Evolutionary conservation across 2,797 vertebrate genomes (phyloP), one percentile per base, ranked within the genome.

Genomic region (Clarias pachynema): DNA sequence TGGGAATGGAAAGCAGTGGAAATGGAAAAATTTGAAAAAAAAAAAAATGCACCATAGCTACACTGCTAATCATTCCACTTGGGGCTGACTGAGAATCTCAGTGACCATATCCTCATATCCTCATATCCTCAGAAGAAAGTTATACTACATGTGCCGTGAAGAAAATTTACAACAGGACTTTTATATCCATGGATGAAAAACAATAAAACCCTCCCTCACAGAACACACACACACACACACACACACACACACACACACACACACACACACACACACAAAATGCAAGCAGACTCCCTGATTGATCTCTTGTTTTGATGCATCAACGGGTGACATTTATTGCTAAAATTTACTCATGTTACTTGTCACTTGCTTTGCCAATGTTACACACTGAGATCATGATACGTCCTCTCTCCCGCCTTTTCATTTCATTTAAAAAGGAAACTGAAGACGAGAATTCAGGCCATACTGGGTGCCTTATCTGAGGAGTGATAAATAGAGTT

Each of bases 401-500:
- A 63, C 70, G 65, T 18, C 49, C 49, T 34, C 10, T 59, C 29
- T 59, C 57, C 22, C 53, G n/a, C 29, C 78, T 66, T 14, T 20
- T 49, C 22, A 62, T 22, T 26, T 44, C 22, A 62, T 79, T 63
- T 80, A 16, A 44, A 0, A 2, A 44, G 37, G 53, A 80, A 29
- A 16, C n/a, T 31, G 24, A 34, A 20, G 9, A 15, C 15, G 2
- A 65, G 62, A 53, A 20, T 66, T 53, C 40, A 29, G 60, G 53
- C 8, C 3, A 26, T 18, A 40, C 53, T 20, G 75, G 72, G 40
- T 44, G 79, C 73, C 75, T 85, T 34, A 86, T 87, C 74, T 59
- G 84, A 77, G n/a, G 79, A 68, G 34, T 88, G 87, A 88, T 88
- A 82, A 89, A 90, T 59, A 53, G 37, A 56, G 79, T 77, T 88